Percentiles rank a stretch among this genome's conserved stretches.
These are phyloP conservation scores for Sebastes matsubarae DNA, from an alignment of 2,797 vertebrate species.

Conservation along the genomic window DNA sequence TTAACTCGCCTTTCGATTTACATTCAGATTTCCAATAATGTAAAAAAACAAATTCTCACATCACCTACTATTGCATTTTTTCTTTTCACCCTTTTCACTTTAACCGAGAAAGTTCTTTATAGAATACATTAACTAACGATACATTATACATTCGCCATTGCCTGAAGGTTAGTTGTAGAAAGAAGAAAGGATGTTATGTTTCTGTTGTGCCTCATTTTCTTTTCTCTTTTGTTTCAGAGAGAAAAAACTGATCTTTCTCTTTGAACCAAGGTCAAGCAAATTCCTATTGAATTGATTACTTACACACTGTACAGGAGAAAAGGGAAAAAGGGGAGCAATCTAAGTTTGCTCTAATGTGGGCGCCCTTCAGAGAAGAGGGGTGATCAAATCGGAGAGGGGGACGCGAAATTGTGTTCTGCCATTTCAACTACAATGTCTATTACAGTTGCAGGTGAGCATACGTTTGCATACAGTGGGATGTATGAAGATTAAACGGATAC, in stretches of 20 bases:
- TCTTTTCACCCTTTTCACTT: neutral
- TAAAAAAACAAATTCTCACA: neutral
- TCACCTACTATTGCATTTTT: neutral
- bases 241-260: neutral
- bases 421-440: neutral
- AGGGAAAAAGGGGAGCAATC: neutral
- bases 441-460: neutral
- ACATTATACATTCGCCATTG: slow-evolving; percentile 47
- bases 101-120: neutral
- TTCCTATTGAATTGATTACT: slow-evolving; percentile 31
- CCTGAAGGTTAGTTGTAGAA: slow-evolving; percentile 40
- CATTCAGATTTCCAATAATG: neutral
- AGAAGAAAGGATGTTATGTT: slow-evolving; percentile 7
- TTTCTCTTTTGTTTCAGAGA: slow-evolving; percentile 17
- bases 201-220: slow-evolving; percentile 19
- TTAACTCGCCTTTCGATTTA: neutral
- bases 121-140: slow-evolving; percentile 41
- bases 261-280: slow-evolving; percentile 45
- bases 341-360: neutral
- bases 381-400: neutral
- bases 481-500: neutral
- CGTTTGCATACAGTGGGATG: neutral
- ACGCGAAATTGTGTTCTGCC: neutral
- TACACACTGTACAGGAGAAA: neutral
- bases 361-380: neutral